Percentiles rank a stretch among this genome's conserved stretches.
phyloP scores from a whole-genome alignment of 2,113 vertebrate genomes.

The Myotis lucifugus region DNA sequence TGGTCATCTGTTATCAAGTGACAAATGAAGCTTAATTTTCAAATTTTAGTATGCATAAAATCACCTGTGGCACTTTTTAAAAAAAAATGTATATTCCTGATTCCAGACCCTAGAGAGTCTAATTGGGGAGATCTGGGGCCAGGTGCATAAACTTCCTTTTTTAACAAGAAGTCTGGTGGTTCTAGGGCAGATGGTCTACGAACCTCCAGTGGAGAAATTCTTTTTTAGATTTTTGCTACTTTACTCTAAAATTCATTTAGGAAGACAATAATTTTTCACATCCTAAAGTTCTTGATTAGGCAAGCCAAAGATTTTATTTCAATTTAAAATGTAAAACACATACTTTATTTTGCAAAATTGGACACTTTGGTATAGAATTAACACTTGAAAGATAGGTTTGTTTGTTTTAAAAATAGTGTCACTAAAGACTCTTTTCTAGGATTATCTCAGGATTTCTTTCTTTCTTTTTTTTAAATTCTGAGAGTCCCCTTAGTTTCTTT shows the following conservation, averaged over 20 bases:
- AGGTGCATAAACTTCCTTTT: background rate
- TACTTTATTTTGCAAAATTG: slow-evolving; percentile 6
- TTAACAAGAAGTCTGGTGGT: background rate
- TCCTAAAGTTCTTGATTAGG: background rate
- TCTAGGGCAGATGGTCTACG: background rate
- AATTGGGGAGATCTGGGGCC: background rate
- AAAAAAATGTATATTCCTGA: background rate
- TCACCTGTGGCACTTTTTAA: background rate
- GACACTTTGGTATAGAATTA: background rate
- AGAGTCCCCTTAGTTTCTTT: background rate
- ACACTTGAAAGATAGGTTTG: background rate
- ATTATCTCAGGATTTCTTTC: background rate
- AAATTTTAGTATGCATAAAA: background rate
- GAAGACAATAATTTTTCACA: background rate
- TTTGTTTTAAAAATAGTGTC: slow-evolving; percentile 1
- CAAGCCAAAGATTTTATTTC: background rate
- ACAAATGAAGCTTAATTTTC: background rate
- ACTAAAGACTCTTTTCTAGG: background rate
- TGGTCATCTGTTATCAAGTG: background rate
- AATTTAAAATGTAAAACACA: background rate
- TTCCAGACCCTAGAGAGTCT: background rate
- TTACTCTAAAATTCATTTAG: slow-evolving; percentile 31
- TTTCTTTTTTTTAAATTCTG: background rate
- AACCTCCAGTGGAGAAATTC: background rate
- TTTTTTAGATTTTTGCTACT: background rate